Conservation (phyloP, 2,888 invertebrate genomes). For the Agrilus mali region DNA sequence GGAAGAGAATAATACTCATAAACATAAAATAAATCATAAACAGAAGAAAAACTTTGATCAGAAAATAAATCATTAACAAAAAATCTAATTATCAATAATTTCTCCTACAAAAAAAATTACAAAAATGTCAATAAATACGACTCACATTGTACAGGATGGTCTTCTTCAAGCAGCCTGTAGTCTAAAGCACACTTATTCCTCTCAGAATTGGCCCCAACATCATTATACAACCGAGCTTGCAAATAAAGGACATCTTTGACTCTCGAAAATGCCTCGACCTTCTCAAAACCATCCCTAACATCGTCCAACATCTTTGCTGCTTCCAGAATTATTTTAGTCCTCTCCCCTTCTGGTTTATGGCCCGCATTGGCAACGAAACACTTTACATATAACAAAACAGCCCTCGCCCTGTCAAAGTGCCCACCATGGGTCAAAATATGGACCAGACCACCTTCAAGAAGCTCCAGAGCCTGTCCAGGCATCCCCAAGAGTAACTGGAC, state of each 20-base stretch:
- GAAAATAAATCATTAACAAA: too few relatives aligned
- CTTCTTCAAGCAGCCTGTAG: slow-evolving; percentile 64
- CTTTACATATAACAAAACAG: slow-evolving; percentile 62
- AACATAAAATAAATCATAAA: too few relatives aligned
- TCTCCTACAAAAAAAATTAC: slow-evolving; percentile 24
- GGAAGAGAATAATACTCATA: too few relatives aligned
- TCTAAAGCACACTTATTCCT: slow-evolving; percentile 74
- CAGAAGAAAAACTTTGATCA: too few relatives aligned
- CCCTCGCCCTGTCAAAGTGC: slow-evolving; percentile 67
- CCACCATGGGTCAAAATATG: slow-evolving; percentile 70
- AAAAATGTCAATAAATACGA: slow-evolving; percentile 41
- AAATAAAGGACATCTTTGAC: slow-evolving; percentile 61
- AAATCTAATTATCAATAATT: too few relatives aligned
- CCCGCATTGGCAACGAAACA: slow-evolving; percentile 60
- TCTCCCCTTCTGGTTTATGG: slow-evolving; percentile 32
- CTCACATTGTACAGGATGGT: slow-evolving; percentile 49
- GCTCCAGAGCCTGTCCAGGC: slow-evolving; percentile 59
- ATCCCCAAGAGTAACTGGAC: slow-evolving; percentile 63
- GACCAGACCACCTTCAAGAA: slow-evolving; percentile 47
- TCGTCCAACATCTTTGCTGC: slow-evolving; percentile 50
- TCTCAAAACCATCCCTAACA: slow-evolving; percentile 56
- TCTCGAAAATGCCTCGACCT: slow-evolving; percentile 63
- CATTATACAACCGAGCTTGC: slow-evolving; percentile 63
- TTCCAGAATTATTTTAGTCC: slow-evolving; percentile 39
- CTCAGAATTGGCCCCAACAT: slow-evolving; percentile 54